Conservation (phyloP, 2,113 vertebrate genomes). For the Pedetes capensis region DNA sequence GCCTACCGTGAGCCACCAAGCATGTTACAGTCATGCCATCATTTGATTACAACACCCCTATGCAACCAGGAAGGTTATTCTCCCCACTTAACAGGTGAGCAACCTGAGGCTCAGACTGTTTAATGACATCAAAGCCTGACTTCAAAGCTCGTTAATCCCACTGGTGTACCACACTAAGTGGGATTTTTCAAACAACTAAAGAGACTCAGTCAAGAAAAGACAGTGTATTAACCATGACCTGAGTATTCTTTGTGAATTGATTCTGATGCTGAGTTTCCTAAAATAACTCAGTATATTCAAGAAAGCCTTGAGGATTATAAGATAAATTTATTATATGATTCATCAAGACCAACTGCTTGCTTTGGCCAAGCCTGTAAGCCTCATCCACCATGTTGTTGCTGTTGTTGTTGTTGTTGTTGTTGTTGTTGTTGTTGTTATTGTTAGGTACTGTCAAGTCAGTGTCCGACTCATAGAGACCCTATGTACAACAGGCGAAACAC, state of each 20-base stretch:
- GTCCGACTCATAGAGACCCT: too few relatives aligned
- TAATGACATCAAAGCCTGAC: not conserved
- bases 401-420: too few relatives aligned
- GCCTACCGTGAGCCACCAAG: not conserved
- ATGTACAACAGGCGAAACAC: too few relatives aligned
- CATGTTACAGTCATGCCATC: accelerated
- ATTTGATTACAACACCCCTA: not conserved
- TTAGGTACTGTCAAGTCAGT: too few relatives aligned
- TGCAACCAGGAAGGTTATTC: not conserved
- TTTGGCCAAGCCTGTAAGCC: not conserved
- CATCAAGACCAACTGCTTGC: not conserved
- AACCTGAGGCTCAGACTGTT: not conserved
- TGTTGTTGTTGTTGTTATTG: too few relatives aligned
- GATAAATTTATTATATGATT: not conserved
- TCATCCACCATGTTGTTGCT: too few relatives aligned
- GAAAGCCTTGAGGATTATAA: not conserved
- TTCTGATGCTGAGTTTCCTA: not conserved
- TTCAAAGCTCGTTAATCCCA: not conserved
- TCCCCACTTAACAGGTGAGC: not conserved
- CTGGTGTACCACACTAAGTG: not conserved
- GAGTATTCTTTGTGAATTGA: not conserved
- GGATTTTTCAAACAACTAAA: not conserved
- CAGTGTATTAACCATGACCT: not conserved
- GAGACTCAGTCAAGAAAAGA: not conserved
- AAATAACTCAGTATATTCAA: not conserved